These are phyloP conservation scores for Hemiscyllium ocellatum DNA, from an alignment of 2,113 vertebrate species.

Conservation along the genomic window DNA sequence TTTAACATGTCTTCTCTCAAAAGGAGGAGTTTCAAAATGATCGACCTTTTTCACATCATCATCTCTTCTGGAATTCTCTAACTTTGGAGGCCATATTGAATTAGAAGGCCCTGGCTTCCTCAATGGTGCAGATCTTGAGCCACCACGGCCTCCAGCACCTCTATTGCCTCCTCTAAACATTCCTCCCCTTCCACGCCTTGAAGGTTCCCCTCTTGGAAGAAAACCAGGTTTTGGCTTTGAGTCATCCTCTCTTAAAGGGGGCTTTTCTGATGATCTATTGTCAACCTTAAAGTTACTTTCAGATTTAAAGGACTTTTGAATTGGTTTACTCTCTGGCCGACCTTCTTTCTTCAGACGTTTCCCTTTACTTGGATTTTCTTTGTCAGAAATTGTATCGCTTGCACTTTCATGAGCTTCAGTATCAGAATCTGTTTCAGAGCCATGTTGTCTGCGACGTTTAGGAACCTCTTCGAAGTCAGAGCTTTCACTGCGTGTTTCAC, in stretches of 20 bases:
- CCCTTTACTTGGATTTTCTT: constrained; percentile 79
- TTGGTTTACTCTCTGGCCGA: constrained; percentile 57
- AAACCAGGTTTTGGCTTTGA: constrained; percentile 81
- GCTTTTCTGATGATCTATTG: constrained; percentile 56
- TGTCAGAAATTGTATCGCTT: constrained; percentile 85
- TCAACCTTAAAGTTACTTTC: constrained; percentile 59
- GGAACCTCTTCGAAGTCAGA: constrained; percentile 94
- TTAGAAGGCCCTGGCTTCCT: constrained; percentile 71
- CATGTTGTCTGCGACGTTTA: constrained; percentile 79
- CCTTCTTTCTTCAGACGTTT: constrained; percentile 67
- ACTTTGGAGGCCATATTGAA: constrained; percentile 86
- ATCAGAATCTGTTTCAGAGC: constrained; percentile 94
- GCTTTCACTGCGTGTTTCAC: constrained; percentile 93
- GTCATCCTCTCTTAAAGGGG: constrained; percentile 68
- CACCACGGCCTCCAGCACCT: constrained; percentile 56
- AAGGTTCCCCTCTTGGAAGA: constrained; percentile 88
- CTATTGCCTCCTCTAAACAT: constrained; percentile 76
- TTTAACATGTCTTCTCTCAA: constrained; percentile 72
- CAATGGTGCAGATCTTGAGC: constrained; percentile 70
- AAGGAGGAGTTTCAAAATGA: constrained; percentile 52
- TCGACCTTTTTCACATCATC: constrained; percentile 63
- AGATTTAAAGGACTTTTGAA: constrained; percentile 58
- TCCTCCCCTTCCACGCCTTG: constrained; percentile 80
- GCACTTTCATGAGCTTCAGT: constrained; percentile 88
- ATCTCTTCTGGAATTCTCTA: constrained; percentile 66